Evolutionary conservation across 2,888 invertebrate species (phyloP).

Genomic region (Taenaris catops): DNA sequence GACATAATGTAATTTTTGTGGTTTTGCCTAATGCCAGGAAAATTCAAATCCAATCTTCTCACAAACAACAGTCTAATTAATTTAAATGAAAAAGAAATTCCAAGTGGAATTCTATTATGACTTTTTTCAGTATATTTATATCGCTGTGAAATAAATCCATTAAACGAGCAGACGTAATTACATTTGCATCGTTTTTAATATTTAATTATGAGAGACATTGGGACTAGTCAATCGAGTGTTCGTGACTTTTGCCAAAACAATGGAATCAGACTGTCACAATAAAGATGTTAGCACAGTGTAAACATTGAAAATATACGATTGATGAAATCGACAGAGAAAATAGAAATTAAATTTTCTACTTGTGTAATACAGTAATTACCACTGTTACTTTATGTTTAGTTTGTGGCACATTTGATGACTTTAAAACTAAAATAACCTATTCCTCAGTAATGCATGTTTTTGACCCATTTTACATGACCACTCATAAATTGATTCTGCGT

Average conservation of each 20-base stretch:
- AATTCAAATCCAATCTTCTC: conserved; percentile 3
- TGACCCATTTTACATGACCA: too few species aligned
- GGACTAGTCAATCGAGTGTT: conserved; percentile 38
- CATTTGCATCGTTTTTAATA: conserved; percentile 35
- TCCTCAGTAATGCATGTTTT: too few species aligned
- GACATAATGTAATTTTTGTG: conserved; percentile 8
- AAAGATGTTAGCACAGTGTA: conserved; percentile 48
- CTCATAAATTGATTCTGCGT: too few species aligned
- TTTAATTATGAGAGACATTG: conserved; percentile 46
- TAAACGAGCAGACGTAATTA: conserved; percentile 9
- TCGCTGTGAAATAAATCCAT: conserved; percentile 1
- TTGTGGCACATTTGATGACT: conserved; percentile 16
- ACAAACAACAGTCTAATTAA: conserved; percentile 14
- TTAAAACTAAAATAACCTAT: too few species aligned
- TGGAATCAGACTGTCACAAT: conserved; percentile 50
- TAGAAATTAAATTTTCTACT: conserved; percentile 2
- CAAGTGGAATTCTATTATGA: conserved; percentile 9
- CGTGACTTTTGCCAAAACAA: conserved; percentile 75
- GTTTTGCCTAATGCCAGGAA: conserved; percentile 10
- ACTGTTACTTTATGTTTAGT: too few species aligned
- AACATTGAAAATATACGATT: conserved; percentile 42
- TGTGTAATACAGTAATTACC: too few species aligned
- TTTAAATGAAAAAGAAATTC: conserved; percentile 5
- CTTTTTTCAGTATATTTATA: conserved; percentile 3
- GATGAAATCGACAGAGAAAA: conserved; percentile 15